Base-by-base conservation (phyloP, 2,797 vertebrate species). In the Tamandua tetradactyla region DNA sequence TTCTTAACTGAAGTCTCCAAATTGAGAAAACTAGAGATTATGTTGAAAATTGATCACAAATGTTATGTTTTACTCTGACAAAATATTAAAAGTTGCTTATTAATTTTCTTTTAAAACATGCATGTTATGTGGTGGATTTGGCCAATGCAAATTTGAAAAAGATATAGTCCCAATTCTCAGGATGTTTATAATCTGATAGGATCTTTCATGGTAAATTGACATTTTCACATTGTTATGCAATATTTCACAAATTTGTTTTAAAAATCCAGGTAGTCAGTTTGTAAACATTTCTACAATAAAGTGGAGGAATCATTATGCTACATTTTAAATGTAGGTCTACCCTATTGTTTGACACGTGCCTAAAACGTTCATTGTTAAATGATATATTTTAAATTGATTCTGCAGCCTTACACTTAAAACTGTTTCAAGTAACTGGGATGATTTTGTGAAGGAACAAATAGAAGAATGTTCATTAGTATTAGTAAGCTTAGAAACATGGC, bases 311-410 rank as follows among this genome's bases (percentile, higher is more conserved):
- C 30, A n/a, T 64, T 64, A 64, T 14, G 37, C 6, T 82, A 62
- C 79, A 86, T 89, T 89, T 61, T 91, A 81, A 78, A 62, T 61
- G 9, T 40, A 93, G n/a, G n/a, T 68, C n/a, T 11, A 66, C 57
- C 25, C 66, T 88, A 72, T 15, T 61, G 42, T 47, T 62, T 66
- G 55, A 93, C 40, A 85, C 18, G 47, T 72, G 37, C 32, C 49
- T 82, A 66, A 3, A 55, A 81, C n/a, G 40, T 89, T 94, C 42
- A 62, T 32, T 79, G 2, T 52, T 37, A 27, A 87, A 62, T 32
- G 72, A 12, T 87, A 82, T 25, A 55, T 86, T 95, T 95, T 76
- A 94, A 92, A 68, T 8, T 75, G 35, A 79, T 57, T 76, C 75
- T 79, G 44, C 30, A 27, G 15, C 22, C 37, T 88, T 66, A 69